Percentiles rank a stretch among this genome's conserved stretches.
Evolutionary conservation across 2,888 invertebrate genomes (phyloP).

Genomic region (Drosophila nr. medialis): DNA sequence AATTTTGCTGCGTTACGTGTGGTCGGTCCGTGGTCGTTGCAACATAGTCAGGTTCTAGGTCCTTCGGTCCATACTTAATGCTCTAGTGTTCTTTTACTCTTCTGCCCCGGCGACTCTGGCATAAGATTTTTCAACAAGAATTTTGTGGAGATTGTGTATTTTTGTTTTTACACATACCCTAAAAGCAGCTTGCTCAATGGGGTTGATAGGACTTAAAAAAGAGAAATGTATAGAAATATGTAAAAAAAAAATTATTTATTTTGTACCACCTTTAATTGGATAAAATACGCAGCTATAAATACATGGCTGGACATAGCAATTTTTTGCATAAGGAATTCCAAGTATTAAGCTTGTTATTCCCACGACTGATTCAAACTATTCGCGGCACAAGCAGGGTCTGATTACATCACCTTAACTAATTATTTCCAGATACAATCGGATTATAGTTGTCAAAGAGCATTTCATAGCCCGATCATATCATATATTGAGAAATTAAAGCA

Average conservation of each 20-base stretch:
- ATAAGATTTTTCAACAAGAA: slow-evolving; percentile 73
- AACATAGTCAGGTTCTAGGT: slow-evolving; percentile 6
- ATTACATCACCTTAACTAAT: not conserved
- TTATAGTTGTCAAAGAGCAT: slow-evolving; percentile 23
- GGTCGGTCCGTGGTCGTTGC: slow-evolving; percentile 12
- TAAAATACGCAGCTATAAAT: not conserved
- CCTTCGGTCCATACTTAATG: not conserved
- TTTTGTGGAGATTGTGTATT: slow-evolving; percentile 67
- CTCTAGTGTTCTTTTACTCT: slow-evolving; percentile 15
- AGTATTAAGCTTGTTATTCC: not conserved
- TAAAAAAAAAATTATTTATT: too few relatives aligned
- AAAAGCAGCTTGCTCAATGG: not conserved
- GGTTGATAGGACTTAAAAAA: not conserved
- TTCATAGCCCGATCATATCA: slow-evolving; percentile 17
- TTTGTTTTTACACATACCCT: slow-evolving; percentile 41
- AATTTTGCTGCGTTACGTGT: slow-evolving; percentile 67
- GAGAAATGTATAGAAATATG: not conserved
- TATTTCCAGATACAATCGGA: not conserved
- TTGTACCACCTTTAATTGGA: too few relatives aligned
- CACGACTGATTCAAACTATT: not conserved
- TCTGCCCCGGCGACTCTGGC: slow-evolving; percentile 42
- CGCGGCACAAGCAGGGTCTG: not conserved
- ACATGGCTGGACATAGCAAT: not conserved
- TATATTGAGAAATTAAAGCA: slow-evolving; percentile 1
- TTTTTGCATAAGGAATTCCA: not conserved